Evolutionary conservation across 2,797 vertebrate species (phyloP), one percentile per base, ranked within the genome.

Genomic region (Coendou prehensilis): DNA sequence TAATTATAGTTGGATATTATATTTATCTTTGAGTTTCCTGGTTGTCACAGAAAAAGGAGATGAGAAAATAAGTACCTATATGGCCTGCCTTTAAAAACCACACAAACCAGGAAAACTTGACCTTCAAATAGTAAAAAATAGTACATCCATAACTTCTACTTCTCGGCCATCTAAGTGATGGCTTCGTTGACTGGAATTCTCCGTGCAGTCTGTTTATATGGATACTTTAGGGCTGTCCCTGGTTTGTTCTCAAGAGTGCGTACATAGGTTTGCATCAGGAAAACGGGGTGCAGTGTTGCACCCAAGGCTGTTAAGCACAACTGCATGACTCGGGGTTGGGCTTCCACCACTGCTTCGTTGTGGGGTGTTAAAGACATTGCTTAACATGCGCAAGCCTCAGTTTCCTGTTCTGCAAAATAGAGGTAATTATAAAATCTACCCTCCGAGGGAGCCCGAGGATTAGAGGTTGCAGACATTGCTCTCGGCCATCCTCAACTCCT

Each of bases 11-110:
- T 63, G 37, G 17, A 22, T 69, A 0, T 59, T 33, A 56, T 33
- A 45, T 80, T 88, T 89, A 73, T 93, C 75, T 92, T 79, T 71
- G 81, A 61, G 76, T n/a, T 84, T 92, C 86, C 61, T 63, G 63
- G 50, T 83, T 54, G 10, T 50, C 28, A 67, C 75, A 37, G 45
- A 23, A 88, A 57, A 87, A 94, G 59, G 22, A 83, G 30, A 20
- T 87, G 78, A 95, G 30, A 47, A 73, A 78, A 22, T 6, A 78
- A 79, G 30, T 28, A 6, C 30, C 30, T 67, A 17, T 61, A 3
- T 85, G 9, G 14, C 64, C 47, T 61, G 9, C 11, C 41, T 41
- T 93, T 76, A 69, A 91, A 56, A 84, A 64, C 7, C 22, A 52
- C 1, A 47, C 67, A 50, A 22, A 30, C n/a, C 22, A 47, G 22